These are phyloP conservation scores for Trichomycterus rosablanca DNA, from an alignment of 2,113 vertebrate species.

Conservation along the genomic window DNA sequence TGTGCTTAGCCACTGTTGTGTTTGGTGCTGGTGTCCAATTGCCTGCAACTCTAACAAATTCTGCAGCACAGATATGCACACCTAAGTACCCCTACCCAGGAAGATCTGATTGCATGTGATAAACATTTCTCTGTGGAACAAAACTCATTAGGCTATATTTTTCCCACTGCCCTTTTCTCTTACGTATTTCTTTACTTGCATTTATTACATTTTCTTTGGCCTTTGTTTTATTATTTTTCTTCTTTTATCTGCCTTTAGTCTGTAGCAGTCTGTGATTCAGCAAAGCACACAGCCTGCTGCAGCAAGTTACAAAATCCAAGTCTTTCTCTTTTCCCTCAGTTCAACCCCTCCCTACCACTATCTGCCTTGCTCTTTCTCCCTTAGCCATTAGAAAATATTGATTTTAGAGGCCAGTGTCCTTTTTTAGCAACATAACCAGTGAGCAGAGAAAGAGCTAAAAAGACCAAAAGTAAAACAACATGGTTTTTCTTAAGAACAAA, in stretches of 20 bases:
- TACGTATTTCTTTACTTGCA: slow-evolving; percentile 7
- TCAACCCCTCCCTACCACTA: slow-evolving; percentile 31
- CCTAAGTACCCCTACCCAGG: background rate
- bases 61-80: background rate
- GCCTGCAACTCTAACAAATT: slow-evolving; percentile 8
- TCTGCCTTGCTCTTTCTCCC: slow-evolving; percentile 34
- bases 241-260: background rate
- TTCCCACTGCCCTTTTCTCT: slow-evolving; percentile 9
- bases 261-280: too few relatives aligned
- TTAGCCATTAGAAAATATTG: slow-evolving; percentile 62
- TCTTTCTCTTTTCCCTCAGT: slow-evolving; percentile 13
- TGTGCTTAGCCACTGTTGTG: slow-evolving; percentile 3
- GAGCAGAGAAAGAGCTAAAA: slow-evolving; percentile 15
- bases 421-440: slow-evolving; percentile 63
- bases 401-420: slow-evolving; percentile 61
- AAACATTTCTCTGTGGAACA: slow-evolving; percentile 24
- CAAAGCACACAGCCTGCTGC: slow-evolving; percentile 29
- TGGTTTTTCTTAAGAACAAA: slow-evolving; percentile 4
- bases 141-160: slow-evolving; percentile 47
- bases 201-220: slow-evolving; percentile 4
- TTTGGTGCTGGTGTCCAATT: slow-evolving; percentile 14
- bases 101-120: too few relatives aligned
- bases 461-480: slow-evolving; percentile 8
- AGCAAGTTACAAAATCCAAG: slow-evolving; percentile 31
- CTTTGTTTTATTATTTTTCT: slow-evolving; percentile 8